Percentiles rank a stretch among this genome's conserved stretches.
Evolutionary conservation across 2,113 vertebrate species (phyloP).

Genomic region (Choloepus hoffmanni): DNA sequence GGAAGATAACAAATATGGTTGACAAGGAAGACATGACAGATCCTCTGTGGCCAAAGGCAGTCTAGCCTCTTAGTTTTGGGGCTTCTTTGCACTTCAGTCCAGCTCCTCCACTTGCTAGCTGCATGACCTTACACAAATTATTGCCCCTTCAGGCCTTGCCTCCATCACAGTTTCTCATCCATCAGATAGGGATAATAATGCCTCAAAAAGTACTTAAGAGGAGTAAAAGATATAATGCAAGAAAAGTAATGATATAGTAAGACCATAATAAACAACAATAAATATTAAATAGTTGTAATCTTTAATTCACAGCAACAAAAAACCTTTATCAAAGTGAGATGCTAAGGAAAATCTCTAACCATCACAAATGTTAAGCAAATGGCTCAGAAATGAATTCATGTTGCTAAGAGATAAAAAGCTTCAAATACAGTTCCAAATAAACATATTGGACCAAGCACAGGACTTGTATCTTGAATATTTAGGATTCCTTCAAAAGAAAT

Average conservation of each 20-base stretch:
- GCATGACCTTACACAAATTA: background rate
- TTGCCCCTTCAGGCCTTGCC: background rate
- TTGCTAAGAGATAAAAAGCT: background rate
- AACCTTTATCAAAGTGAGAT: background rate
- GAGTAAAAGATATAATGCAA: background rate
- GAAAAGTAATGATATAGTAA: background rate
- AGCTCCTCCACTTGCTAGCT: background rate
- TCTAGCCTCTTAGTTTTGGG: background rate
- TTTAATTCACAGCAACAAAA: constrained; percentile 48
- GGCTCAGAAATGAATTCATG: background rate
- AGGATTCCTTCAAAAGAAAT: constrained; percentile 17
- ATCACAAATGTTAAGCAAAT: background rate
- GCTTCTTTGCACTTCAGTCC: background rate
- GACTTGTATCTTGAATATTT: constrained; percentile 46
- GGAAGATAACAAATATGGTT: background rate
- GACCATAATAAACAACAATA: background rate
- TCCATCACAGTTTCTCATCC: background rate
- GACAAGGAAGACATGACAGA: background rate
- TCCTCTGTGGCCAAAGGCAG: background rate
- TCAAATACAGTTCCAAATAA: background rate
- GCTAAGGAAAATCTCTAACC: background rate
- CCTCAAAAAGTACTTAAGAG: background rate
- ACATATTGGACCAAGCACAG: background rate
- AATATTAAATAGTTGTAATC: background rate
- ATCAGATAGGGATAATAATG: background rate